These are phyloP conservation scores for Catocala fraxini DNA, from an alignment of 2,888 invertebrate species.

Conservation along the genomic window DNA sequence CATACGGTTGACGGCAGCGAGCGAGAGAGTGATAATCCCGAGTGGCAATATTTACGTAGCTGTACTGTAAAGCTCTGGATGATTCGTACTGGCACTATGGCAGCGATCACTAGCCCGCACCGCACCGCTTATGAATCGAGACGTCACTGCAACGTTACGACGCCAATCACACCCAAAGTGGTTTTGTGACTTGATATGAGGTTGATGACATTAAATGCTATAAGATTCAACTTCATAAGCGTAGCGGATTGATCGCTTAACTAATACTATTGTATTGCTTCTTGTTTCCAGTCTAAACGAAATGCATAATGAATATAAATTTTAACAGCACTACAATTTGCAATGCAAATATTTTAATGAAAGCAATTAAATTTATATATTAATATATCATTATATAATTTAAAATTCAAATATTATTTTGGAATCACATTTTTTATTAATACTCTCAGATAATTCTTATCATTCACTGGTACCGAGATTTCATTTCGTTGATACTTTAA, in stretches of 20 bases:
- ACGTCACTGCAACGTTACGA: too few relatives aligned
- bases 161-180: too few relatives aligned
- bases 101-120: too few relatives aligned
- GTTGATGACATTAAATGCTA: too few relatives aligned
- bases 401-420: background rate
- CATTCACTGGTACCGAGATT: background rate
- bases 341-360: background rate
- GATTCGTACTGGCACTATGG: background rate
- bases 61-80: background rate
- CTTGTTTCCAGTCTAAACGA: background rate
- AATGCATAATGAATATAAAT: background rate
- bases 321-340: background rate
- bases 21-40: background rate
- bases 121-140: too few relatives aligned
- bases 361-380: background rate
- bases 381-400: conserved; percentile 1
- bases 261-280: background rate
- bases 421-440: conserved; percentile 5
- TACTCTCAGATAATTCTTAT: background rate
- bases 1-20: too few relatives aligned
- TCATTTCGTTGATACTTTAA: conserved; percentile 2
- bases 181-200: too few relatives aligned
- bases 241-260: too few relatives aligned
- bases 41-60: background rate
- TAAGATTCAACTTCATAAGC: too few relatives aligned